A percentile compares a stretch with the other conserved stretches of the same genome.
Conservation (phyloP, 2,113 vertebrate species). For the Sialia sialis region DNA sequence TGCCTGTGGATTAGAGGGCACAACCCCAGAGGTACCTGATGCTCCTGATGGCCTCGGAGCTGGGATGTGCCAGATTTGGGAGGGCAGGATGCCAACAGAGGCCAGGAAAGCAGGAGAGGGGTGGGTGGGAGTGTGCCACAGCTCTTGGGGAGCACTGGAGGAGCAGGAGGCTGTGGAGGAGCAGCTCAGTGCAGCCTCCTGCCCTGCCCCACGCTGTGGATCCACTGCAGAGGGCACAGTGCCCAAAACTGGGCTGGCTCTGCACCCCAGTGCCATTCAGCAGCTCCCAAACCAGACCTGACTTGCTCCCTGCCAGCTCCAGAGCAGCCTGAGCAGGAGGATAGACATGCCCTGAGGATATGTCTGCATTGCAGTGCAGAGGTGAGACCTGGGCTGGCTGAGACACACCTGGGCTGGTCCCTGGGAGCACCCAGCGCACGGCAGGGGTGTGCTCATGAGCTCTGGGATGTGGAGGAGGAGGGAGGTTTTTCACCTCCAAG, state of each 20-base stretch:
- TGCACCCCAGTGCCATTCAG: neutral
- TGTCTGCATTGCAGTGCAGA: conserved; percentile 9
- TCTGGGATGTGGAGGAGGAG: neutral
- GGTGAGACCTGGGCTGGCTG: conserved; percentile 19
- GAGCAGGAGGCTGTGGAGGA: neutral
- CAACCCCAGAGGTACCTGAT: fast-evolving
- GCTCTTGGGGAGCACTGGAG: neutral
- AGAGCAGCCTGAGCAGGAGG: neutral
- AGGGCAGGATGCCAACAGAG: neutral
- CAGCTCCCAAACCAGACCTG: conserved; percentile 43
- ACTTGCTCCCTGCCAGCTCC: conserved; percentile 24
- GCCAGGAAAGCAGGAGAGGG: neutral
- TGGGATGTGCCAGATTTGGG: fast-evolving
- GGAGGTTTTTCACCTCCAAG: neutral
- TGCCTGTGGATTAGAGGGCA: neutral
- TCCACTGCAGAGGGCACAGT: fast-evolving
- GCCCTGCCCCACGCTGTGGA: neutral
- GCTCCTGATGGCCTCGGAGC: neutral
- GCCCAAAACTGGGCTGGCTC: neutral
- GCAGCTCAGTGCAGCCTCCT: neutral
- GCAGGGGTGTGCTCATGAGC: neutral
- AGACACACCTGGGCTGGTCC: neutral
- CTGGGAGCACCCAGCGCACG: neutral
- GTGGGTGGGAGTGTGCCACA: neutral
- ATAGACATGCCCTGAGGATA: neutral